A percentile compares a stretch with the other conserved stretches of the same genome.
These are phyloP conservation scores for Apocheima hispidaria DNA, from an alignment of 2,888 invertebrate genomes.

Conservation along the genomic window DNA sequence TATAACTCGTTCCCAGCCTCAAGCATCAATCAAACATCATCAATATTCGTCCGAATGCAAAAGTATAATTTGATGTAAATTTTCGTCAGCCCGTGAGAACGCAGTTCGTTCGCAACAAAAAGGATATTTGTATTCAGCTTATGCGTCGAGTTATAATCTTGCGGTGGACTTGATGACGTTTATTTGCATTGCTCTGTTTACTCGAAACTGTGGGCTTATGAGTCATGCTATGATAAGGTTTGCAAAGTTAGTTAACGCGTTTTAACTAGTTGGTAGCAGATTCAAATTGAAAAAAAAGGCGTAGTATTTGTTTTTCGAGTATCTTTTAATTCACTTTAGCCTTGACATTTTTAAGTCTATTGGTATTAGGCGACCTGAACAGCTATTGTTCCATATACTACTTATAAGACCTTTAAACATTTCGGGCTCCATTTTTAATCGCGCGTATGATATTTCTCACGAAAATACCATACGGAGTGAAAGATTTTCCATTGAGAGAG, in stretches of 20 bases:
- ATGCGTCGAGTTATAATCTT: constrained; percentile 30
- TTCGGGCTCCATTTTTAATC: too few species aligned
- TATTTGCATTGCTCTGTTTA: constrained; percentile 20
- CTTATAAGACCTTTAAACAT: too few species aligned
- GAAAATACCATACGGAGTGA: too few species aligned
- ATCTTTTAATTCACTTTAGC: not conserved
- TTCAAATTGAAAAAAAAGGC: too few species aligned
- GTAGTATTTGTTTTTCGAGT: not conserved
- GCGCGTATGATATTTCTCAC: too few species aligned
- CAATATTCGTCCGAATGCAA: constrained; percentile 43
- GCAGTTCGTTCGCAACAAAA: constrained; percentile 51
- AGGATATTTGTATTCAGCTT: constrained; percentile 54
- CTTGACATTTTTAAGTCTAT: too few species aligned
- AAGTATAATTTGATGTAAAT: constrained; percentile 52
- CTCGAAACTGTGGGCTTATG: not conserved
- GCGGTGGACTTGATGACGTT: constrained; percentile 23
- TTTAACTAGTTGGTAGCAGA: too few species aligned
- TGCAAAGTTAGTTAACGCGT: not conserved
- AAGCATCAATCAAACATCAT: constrained; percentile 44
- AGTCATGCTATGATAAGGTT: constrained; percentile 12
- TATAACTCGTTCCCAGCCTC: constrained; percentile 20
- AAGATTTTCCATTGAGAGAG: too few species aligned
- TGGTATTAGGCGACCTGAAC: too few species aligned
- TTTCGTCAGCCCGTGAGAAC: constrained; percentile 62
- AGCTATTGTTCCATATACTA: too few species aligned